Percentiles rank a stretch among this genome's conserved stretches.
Evolutionary conservation across 2,113 vertebrate genomes (phyloP).

Genomic region (Equus przewalskii): DNA sequence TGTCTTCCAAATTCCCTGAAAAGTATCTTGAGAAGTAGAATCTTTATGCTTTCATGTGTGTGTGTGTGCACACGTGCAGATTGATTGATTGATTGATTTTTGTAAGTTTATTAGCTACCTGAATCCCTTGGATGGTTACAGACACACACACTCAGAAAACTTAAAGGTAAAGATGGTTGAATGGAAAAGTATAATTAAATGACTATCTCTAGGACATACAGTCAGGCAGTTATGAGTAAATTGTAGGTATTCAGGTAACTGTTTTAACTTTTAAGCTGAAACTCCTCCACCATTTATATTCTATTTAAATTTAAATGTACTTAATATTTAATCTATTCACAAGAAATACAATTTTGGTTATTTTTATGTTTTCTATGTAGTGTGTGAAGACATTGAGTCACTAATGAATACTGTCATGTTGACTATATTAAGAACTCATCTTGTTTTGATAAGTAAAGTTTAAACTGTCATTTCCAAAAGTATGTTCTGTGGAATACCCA

Average conservation of each 20-base stretch:
- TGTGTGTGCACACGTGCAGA: fast-evolving
- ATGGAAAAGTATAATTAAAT: neutral
- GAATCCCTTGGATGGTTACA: neutral
- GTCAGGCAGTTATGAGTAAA: neutral
- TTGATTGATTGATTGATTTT: neutral
- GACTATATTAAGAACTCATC: neutral
- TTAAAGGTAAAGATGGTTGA: neutral
- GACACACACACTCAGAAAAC: neutral
- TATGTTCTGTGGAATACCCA: neutral
- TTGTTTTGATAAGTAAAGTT: neutral
- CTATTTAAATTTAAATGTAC: neutral
- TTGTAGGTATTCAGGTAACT: neutral
- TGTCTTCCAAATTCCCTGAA: neutral
- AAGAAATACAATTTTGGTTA: neutral
- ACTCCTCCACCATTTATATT: neutral
- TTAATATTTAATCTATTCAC: constrained; percentile 37
- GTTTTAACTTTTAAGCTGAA: constrained; percentile 8
- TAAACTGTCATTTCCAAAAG: neutral
- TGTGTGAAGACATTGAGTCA: neutral
- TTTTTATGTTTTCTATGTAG: neutral
- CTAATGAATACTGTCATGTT: neutral
- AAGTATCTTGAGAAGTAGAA: neutral
- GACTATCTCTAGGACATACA: neutral
- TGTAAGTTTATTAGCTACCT: neutral
- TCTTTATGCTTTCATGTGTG: neutral